Base-by-base conservation (phyloP, 64 coral and sea anemone species). In the Porites australiensis region DNA sequence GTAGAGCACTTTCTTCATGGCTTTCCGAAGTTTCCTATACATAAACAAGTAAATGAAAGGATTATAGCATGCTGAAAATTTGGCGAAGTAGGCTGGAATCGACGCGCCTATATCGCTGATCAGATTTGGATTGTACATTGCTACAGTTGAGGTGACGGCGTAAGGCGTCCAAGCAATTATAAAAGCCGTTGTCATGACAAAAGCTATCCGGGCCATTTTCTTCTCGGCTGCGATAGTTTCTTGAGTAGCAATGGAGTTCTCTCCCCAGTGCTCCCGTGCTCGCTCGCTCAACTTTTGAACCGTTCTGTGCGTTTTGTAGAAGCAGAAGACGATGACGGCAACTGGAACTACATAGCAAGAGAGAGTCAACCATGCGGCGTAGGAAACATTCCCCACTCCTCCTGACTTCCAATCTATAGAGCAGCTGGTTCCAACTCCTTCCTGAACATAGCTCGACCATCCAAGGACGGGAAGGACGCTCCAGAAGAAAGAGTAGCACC, bases 391-490 rank as follows among this genome's bases (percentile, higher is more conserved):
- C 63, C 8, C 19, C 2, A 6, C 7, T 2, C 74, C 57, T 46
- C 21, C 64, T 8, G 90, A 68, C 15, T 22, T 76, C 90, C 90
- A 92, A 22, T 74, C 66, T 13, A 83, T 58, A 1, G 90, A 73
- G 6, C 89, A 91, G 52, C 79, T 82, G 11, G 79, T 82, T 58
- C 89, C 89, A 22, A 83, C 72, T 13, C 90, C 90, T 46, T 92
- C 79, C 5, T 4, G 53, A 1, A 20, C 44, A 59, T 86, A 92
- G 13, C 58, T 92, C 0, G 90, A 92, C 90, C 90, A 92, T 9
- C 90, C 90, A 45, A 74, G 20, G 18, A 75, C 43, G 1, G 90
- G 90, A 11, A 62, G 14, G 18, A 85, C 18, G 49, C 78, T 62
- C 47, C 71, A 92, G 66, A 86, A 18, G 5, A 92, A 52, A 7